phyloP scores from a whole-genome alignment of 2,797 vertebrate genomes.

The Eospalax fontanierii region DNA sequence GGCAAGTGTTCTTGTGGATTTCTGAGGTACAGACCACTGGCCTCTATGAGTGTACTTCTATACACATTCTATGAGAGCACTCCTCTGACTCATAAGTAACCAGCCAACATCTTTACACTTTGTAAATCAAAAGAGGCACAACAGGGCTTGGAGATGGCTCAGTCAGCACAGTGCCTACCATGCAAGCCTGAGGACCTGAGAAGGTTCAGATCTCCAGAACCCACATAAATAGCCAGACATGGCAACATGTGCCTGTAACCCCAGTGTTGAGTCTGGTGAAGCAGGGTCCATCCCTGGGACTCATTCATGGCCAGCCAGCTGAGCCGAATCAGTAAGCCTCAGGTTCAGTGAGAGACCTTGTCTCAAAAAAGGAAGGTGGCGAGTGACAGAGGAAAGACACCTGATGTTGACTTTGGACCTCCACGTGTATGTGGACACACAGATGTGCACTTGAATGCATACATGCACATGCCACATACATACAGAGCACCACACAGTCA shows the following conservation, averaged over 20 bases:
- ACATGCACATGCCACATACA: neutral
- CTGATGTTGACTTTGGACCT: neutral
- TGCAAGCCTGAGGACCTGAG: too few species aligned
- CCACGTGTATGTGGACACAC: neutral
- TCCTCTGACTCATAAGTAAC: neutral
- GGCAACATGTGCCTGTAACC: neutral
- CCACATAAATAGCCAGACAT: neutral
- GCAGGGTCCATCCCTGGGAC: neutral
- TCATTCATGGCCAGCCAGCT: neutral
- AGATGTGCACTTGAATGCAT: neutral
- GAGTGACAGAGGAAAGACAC: neutral
- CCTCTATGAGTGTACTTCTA: neutral
- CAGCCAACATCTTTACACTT: neutral
- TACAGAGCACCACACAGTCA: neutral
- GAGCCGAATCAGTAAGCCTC: neutral
- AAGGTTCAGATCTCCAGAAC: neutral
- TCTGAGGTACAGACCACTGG: neutral
- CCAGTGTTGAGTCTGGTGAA: neutral
- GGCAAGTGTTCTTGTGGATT: neutral
- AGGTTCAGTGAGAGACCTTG: neutral
- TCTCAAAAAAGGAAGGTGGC: neutral
- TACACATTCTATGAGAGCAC: neutral
- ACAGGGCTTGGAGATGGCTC: neutral
- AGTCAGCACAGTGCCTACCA: neutral
- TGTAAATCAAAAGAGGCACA: neutral